Evolutionary conservation across 1,140 invertebrate species (phyloP).

Genomic region (Drosophila ananassae): DNA sequence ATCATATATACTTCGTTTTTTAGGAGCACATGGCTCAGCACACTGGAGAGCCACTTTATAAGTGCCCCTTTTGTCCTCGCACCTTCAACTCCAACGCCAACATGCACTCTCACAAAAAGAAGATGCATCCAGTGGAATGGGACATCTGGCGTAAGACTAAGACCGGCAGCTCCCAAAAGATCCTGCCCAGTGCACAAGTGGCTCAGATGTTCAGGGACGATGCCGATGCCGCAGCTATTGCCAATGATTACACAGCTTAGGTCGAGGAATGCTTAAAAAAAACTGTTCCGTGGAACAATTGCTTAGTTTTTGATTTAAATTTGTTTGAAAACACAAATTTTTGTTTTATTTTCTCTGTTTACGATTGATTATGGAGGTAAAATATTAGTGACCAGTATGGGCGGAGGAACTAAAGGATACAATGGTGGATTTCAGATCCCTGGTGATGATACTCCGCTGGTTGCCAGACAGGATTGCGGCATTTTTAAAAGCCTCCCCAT

Average conservation of each 20-base stretch:
- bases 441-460: no score
- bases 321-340: constrained; percentile 39
- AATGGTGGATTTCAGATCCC: no score
- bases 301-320: constrained; percentile 45
- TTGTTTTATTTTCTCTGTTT: neutral
- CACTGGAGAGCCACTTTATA: constrained; percentile 77
- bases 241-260: constrained; percentile 60
- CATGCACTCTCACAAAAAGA: constrained; percentile 83
- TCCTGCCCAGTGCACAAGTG: constrained; percentile 70
- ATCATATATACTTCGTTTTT: neutral
- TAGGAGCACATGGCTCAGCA: constrained; percentile 83
- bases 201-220: constrained; percentile 72
- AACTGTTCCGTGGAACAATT: constrained; percentile 20
- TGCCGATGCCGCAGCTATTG: constrained; percentile 55
- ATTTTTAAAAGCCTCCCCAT: no score
- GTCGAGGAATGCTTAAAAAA: constrained; percentile 21
- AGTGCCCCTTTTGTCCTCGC: constrained; percentile 77
- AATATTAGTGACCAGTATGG: no score
- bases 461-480: no score
- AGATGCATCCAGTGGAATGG: constrained; percentile 80
- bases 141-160: constrained; percentile 79
- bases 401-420: no score
- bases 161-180: constrained; percentile 71
- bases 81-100: constrained; percentile 83
- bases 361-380: no score